Evolutionary conservation across 2,797 vertebrate genomes (phyloP).

Genomic region (Cyprinodon diabolis): DNA sequence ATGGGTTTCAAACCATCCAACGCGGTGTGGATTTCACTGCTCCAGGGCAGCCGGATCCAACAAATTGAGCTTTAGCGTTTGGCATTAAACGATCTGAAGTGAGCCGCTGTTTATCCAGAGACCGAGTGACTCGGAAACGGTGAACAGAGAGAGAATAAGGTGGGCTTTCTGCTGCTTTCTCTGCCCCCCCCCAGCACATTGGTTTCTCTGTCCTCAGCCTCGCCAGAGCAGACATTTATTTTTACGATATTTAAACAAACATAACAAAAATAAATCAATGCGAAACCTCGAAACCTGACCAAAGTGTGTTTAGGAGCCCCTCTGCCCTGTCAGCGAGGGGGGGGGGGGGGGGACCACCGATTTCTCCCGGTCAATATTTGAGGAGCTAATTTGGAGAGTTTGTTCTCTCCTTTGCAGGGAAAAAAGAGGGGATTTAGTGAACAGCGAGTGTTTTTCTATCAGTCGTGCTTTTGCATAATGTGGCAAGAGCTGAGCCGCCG

Average conservation of each 20-base stretch:
- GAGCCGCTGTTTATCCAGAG: slow-evolving; percentile 23
- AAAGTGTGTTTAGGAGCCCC: slow-evolving; percentile 77
- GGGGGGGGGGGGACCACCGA: slow-evolving; percentile 71
- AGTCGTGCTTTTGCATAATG: slow-evolving; percentile 58
- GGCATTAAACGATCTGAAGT: slow-evolving; percentile 46
- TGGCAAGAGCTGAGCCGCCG: slow-evolving; percentile 39
- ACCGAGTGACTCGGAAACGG: neutral
- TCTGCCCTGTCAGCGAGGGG: slow-evolving; percentile 68
- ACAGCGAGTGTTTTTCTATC: slow-evolving; percentile 53
- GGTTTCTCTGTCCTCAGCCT: slow-evolving; percentile 80
- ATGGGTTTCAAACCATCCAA: slow-evolving; percentile 5
- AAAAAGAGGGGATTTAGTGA: slow-evolving; percentile 51
- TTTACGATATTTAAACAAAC: slow-evolving; percentile 84
- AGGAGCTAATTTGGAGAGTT: slow-evolving; percentile 82
- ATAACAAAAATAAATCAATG: slow-evolving; percentile 84
- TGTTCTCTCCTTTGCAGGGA: slow-evolving; percentile 63
- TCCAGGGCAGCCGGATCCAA: slow-evolving; percentile 26
- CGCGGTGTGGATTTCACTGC: slow-evolving; percentile 3
- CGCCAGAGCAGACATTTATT: slow-evolving; percentile 80
- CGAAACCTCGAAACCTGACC: slow-evolving; percentile 73
- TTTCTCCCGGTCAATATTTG: slow-evolving; percentile 84
- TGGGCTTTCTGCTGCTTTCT: slow-evolving; percentile 60
- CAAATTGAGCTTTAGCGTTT: slow-evolving; percentile 42
- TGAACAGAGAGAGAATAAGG: slow-evolving; percentile 56
- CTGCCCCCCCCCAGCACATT: slow-evolving; percentile 69